Conservation (phyloP, 2,113 vertebrate genomes). For the Potamarius usumacintae region DNA sequence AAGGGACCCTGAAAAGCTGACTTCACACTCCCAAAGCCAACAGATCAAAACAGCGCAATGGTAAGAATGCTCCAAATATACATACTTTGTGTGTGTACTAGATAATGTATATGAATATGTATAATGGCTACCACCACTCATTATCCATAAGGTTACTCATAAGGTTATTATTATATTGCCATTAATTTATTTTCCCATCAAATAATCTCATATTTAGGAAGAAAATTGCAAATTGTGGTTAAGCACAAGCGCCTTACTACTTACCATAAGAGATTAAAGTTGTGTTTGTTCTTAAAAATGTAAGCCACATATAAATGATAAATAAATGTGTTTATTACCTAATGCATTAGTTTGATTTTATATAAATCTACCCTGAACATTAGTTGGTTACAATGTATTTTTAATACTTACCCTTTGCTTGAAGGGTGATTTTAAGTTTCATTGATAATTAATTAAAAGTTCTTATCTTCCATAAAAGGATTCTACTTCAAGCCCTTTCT, state of each 20-base stretch:
- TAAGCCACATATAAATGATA: neutral
- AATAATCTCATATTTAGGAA: neutral
- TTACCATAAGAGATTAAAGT: neutral
- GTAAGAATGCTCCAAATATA: neutral
- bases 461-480: neutral
- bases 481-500: neutral
- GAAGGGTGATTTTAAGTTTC: neutral
- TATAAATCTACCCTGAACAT: neutral
- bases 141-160: neutral
- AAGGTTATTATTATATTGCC: neutral
- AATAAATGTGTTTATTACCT: neutral
- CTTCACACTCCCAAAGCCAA: neutral
- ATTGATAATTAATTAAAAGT: neutral
- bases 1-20: neutral
- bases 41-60: conserved; percentile 1
- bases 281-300: neutral
- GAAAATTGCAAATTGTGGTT: neutral
- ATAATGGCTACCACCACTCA: neutral
- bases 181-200: neutral
- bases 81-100: neutral
- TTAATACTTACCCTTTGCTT: neutral
- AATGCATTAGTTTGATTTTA: neutral
- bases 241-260: neutral
- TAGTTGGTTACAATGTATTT: neutral
- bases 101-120: neutral